Conservation (phyloP, 2,797 vertebrate genomes). For the Bryconaethiops microstoma region DNA sequence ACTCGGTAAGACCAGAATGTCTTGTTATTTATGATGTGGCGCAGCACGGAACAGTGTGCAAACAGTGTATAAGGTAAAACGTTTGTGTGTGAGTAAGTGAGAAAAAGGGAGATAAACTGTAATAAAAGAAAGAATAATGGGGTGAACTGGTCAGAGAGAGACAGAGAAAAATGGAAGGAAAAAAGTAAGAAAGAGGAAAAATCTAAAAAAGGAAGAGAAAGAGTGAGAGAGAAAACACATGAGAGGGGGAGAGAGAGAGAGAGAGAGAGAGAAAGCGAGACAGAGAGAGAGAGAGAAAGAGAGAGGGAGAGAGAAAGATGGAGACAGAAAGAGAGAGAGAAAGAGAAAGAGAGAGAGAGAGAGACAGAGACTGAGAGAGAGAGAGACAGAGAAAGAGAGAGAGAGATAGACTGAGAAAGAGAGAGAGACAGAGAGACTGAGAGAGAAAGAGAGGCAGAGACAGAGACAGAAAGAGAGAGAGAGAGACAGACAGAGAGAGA, state of each 20-base stretch:
- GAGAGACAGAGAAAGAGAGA: neutral
- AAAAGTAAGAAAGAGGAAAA: neutral
- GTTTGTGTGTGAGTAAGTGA: neutral
- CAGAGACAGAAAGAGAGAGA: neutral
- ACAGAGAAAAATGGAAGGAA: neutral
- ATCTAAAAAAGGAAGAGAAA: too few relatives aligned
- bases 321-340: slow-evolving; percentile 16
- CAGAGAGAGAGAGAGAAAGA: too few relatives aligned
- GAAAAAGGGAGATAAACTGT: too few relatives aligned
- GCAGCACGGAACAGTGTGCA: neutral
- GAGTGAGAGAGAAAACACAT: neutral
- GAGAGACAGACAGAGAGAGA: neutral
- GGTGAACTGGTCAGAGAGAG: neutral
- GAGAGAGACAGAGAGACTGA: neutral
- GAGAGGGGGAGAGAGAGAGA: slow-evolving; percentile 8
- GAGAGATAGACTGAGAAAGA: slow-evolving; percentile 9
- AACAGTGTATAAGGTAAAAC: neutral
- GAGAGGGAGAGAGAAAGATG: too few relatives aligned
- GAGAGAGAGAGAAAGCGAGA: too few relatives aligned
- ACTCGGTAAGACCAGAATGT: neutral
- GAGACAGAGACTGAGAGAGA: slow-evolving; percentile 19
- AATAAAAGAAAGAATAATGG: neutral
- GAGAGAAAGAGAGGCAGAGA: slow-evolving; percentile 8
- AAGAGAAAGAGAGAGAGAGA: neutral
- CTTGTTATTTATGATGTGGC: too few relatives aligned